A percentile compares a stretch with the other conserved stretches of the same genome.
Evolutionary conservation across 2,113 vertebrate genomes (phyloP).

Genomic region (Saccopteryx leptura): DNA sequence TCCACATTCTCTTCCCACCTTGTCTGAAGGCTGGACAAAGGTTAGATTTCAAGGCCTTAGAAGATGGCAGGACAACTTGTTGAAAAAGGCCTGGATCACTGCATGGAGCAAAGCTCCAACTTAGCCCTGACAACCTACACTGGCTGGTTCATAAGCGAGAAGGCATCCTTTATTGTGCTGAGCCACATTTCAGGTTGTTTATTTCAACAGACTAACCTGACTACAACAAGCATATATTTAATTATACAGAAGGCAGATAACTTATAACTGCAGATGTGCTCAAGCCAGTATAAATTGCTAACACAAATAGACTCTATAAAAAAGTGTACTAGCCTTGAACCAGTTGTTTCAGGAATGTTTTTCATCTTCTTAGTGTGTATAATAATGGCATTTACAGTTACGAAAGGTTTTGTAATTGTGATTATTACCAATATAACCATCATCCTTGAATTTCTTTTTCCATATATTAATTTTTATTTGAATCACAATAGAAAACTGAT

Average conservation of each 20-base stretch:
- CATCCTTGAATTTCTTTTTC: conserved; percentile 2
- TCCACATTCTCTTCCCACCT: background rate
- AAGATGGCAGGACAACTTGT: background rate
- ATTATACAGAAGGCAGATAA: conserved; percentile 42
- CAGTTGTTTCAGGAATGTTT: background rate
- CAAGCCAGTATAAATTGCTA: background rate
- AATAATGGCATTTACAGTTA: conserved; percentile 39
- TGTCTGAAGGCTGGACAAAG: background rate
- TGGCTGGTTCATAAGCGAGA: background rate
- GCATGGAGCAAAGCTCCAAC: background rate
- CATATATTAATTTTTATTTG: conserved; percentile 38
- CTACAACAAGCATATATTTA: background rate
- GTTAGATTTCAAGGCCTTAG: conserved; percentile 32
- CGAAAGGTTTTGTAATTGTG: background rate
- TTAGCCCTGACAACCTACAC: background rate
- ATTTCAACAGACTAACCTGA: background rate
- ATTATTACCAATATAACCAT: background rate
- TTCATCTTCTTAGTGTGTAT: conserved; percentile 31
- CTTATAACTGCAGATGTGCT: conserved; percentile 14
- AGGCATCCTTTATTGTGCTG: background rate
- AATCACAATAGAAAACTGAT: conserved; percentile 39
- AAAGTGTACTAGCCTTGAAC: background rate
- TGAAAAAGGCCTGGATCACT: background rate
- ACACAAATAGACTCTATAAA: background rate
- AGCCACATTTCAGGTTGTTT: conserved; percentile 12